Conservation (phyloP, 2,888 invertebrate species). For the Chloroclysta siterata region DNA sequence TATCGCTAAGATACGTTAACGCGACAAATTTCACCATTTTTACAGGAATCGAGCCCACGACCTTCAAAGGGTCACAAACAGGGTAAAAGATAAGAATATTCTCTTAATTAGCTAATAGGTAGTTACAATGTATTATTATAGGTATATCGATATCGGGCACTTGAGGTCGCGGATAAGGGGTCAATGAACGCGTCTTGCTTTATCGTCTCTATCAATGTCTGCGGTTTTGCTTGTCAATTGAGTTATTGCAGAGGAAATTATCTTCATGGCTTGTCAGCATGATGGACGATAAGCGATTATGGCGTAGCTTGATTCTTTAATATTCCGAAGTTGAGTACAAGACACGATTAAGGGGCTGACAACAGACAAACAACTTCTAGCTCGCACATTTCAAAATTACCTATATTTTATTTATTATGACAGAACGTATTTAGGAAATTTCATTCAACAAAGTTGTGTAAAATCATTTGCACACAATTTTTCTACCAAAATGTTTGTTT, state of each 20-base stretch:
- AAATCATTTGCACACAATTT: no score
- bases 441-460: no score
- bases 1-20: no score
- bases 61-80: slow-evolving; percentile 4
- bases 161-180: slow-evolving; percentile 51
- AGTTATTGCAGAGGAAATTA: slow-evolving; percentile 1
- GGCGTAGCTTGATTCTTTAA: neutral
- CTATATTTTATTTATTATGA: no score
- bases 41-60: neutral
- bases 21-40: no score
- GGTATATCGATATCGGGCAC: slow-evolving; percentile 37
- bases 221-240: slow-evolving; percentile 13
- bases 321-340: neutral
- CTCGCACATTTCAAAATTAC: no score
- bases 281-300: neutral
- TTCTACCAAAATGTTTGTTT: no score
- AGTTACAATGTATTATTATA: slow-evolving; percentile 9
- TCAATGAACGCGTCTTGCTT: slow-evolving; percentile 46
- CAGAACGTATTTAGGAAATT: no score
- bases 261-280: neutral
- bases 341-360: no score
- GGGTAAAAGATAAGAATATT: slow-evolving; percentile 1
- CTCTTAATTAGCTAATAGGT: slow-evolving; percentile 3
- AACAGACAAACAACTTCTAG: no score
- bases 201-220: slow-evolving; percentile 18